phyloP scores from a whole-genome alignment of 2,113 vertebrate species.

The Podocnemis expansa region DNA sequence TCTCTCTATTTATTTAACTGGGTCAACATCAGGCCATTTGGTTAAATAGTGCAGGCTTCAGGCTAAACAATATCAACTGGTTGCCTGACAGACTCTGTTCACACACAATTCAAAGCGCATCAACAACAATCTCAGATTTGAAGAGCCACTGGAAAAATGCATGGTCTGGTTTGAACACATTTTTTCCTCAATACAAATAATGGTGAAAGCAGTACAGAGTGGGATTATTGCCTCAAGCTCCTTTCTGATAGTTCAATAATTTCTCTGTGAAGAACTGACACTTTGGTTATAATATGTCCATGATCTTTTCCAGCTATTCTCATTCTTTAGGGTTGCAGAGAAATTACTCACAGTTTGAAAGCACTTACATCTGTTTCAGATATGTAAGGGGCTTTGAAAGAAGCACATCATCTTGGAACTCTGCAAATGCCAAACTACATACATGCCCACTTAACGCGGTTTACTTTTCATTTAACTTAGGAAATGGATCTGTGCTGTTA shows the following conservation, averaged over 20 bases:
- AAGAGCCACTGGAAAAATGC: neutral
- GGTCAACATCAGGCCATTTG: neutral
- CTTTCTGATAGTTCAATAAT: neutral
- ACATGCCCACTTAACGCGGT: neutral
- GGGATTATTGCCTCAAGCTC: neutral
- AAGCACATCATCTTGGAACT: neutral
- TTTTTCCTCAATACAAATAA: neutral
- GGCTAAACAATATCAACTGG: neutral
- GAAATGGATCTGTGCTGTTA: neutral
- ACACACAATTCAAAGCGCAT: conserved; percentile 9
- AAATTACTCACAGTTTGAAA: neutral
- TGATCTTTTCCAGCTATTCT: neutral
- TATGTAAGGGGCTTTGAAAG: neutral
- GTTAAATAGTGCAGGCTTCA: neutral
- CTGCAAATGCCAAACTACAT: neutral
- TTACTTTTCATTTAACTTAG: neutral
- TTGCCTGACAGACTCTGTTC: neutral
- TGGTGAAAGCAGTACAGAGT: neutral
- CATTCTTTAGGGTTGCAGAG: neutral
- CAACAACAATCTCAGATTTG: neutral
- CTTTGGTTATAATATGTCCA: neutral
- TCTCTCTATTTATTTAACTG: neutral
- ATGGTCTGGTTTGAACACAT: neutral
- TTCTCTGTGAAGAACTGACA: neutral
- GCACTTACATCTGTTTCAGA: neutral